Evolutionary conservation across 1,140 invertebrate species (phyloP).

Genomic region (Pseudomyrmex dendroicus): DNA sequence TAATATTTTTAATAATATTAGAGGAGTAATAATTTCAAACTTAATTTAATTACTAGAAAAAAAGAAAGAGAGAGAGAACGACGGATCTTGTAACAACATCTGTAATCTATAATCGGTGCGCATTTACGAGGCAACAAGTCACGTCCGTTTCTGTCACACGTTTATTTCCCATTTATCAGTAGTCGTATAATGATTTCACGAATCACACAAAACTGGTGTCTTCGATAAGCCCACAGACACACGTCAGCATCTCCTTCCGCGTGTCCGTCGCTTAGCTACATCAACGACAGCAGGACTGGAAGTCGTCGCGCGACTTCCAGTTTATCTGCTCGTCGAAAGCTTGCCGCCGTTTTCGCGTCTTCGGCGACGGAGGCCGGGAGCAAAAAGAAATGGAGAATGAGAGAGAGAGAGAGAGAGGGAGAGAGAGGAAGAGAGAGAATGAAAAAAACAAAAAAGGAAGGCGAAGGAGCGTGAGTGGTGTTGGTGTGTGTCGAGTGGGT

Average conservation of each 20-base stretch:
- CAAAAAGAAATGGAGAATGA: slow-evolving; percentile 34
- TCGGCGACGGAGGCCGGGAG: slow-evolving; percentile 26
- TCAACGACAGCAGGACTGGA: slow-evolving; percentile 8
- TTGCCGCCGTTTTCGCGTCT: slow-evolving; percentile 51
- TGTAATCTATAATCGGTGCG: neutral
- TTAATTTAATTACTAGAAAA: neutral
- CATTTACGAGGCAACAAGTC: slow-evolving; percentile 1
- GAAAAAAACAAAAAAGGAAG: slow-evolving; percentile 60
- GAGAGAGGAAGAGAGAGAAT: slow-evolving; percentile 40
- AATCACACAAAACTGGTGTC: neutral
- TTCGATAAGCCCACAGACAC: slow-evolving; percentile 23
- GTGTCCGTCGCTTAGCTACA: neutral
- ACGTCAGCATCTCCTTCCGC: slow-evolving; percentile 17
- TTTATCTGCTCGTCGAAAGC: slow-evolving; percentile 53
- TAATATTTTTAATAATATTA: too few relatives aligned
- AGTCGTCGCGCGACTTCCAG: slow-evolving; percentile 50
- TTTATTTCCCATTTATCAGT: neutral
- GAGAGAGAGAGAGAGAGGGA: slow-evolving; percentile 36
- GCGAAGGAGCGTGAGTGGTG: slow-evolving; percentile 61
- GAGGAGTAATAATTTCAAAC: neutral
- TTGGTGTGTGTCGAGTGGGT: slow-evolving; percentile 78
- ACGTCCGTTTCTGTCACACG: neutral
- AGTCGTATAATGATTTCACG: slow-evolving; percentile 7
- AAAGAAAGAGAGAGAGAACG: too few relatives aligned
- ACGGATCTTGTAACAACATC: slow-evolving; percentile 13